phyloP scores from a whole-genome alignment of 2,888 invertebrate species.

The Nymphalis c-album region DNA sequence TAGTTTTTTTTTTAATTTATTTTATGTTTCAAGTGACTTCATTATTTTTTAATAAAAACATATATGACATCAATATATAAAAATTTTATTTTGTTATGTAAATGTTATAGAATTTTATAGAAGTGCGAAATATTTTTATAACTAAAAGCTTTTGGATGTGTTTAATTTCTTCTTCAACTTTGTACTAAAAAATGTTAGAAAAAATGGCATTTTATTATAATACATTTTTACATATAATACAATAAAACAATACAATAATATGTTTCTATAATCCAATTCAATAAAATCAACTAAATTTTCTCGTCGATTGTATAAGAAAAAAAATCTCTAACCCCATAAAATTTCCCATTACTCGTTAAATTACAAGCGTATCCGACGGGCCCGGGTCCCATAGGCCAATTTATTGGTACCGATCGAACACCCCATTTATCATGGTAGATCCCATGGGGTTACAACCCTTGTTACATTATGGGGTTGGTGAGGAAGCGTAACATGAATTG shows the following conservation, averaged over 20 bases:
- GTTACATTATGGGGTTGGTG: conserved; percentile 17
- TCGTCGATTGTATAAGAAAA: conserved; percentile 7
- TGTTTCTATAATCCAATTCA: neutral
- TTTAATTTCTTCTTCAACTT: too few relatives aligned
- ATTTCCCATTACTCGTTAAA: conserved; percentile 40
- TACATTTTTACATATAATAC: too few relatives aligned
- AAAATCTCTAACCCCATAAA: conserved; percentile 31
- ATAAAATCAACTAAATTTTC: conserved; percentile 11
- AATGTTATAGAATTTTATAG: too few relatives aligned
- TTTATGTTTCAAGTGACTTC: too few relatives aligned
- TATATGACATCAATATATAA: too few relatives aligned
- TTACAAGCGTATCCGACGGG: conserved; percentile 35
- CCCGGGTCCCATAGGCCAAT: conserved; percentile 41
- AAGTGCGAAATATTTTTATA: too few relatives aligned
- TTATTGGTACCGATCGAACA: conserved; percentile 31
- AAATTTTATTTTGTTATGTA: too few relatives aligned
- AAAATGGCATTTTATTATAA: too few relatives aligned
- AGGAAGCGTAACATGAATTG: conserved; percentile 9
- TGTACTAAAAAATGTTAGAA: too few relatives aligned
- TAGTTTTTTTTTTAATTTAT: neutral
- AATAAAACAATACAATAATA: too few relatives aligned
- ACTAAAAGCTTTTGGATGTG: too few relatives aligned
- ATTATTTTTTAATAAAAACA: too few relatives aligned
- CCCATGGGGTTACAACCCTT: conserved; percentile 20
- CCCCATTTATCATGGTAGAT: conserved; percentile 29